Base-by-base conservation (phyloP, 2,797 vertebrate species). In the Discoglossus pictus region DNA sequence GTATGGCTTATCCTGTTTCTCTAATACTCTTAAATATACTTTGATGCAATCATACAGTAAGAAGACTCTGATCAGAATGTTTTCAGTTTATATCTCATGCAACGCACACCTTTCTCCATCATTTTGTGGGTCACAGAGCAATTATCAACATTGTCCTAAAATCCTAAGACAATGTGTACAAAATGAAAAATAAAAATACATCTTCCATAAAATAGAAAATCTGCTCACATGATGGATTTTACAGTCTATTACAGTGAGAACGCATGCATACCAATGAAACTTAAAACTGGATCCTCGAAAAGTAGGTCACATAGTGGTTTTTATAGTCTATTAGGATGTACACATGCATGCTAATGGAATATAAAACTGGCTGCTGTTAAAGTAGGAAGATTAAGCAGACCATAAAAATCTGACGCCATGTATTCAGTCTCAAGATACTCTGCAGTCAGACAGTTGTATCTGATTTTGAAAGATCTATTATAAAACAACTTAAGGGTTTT, bases 321-420 rank as follows among this genome's bases (percentile, higher is more conserved):
- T 62, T 62, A 54, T 68, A 62, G 40, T 47, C 50, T 69, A 55
- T 62, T 40, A 69, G 50, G 34, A 69, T 69, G 58, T 62, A 62
- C 58, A 69, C 51, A 69, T 42, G 58, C 66, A 69, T 62, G 50
- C 59, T 61, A 69, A 69, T 62, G 59, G 34, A 47, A 61, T 54
- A 69, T 55, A 55, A 48, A 69, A 55, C 36, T 17, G 59, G 10
- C 36, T 61, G 50, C 50, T 62, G 42, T 62, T 69, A 40, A 34
- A 62, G 23, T 69, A 62, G 62, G 59, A 55, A 69, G 66, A 61
- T 69, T 69, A 69, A 46, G 40, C 48, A 61, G 58, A 68, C 66
- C 58, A 61, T 61, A 59, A 61, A 61, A 68, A 46, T 36, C 58
- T 54, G 56, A 68, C 40, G 20, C 48, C 66, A 39, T 53, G 58